Base-by-base conservation (phyloP, 2,113 vertebrate genomes). In the Chaetodon auriga region DNA sequence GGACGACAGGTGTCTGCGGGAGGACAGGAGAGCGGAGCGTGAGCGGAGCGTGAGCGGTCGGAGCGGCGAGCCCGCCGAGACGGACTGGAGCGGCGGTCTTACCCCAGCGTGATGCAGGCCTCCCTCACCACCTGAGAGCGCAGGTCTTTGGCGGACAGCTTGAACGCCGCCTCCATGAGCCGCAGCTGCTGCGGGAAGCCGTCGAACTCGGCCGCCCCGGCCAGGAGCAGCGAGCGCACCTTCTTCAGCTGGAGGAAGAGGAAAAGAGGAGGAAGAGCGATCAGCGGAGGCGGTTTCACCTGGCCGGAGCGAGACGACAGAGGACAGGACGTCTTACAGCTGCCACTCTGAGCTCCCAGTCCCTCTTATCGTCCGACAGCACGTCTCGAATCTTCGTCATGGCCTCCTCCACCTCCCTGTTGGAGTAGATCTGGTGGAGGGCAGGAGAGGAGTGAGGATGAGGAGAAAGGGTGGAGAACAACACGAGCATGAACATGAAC, bases 51-150 rank as follows among this genome's bases (percentile, higher is more conserved):
- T 30, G 30, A 30, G 30, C 30, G 30, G 30, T 30, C 30, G 2
- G 30, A 30, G 30, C 30, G 30, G 30, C 30, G 30, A 30, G 30
- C 30, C 30, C 30, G 30, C 30, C 3, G 30, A 30, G 2, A 30
- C 30, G 30, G 30, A 30, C 30, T 3, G 30, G 30, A 30, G 30
- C 30, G 30, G 30, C 25, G 15, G 21, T 25, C 97, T 95, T 90
- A 99, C 98, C 97, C 97, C 72, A 99, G 96, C 51, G 98, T 99
- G 90, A 99, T 97, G 93, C 98, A 99, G 19, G 97, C 97, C 94
- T 99, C 98, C 21, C 98, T 91, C 49, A 99, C 98, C 93, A 99
- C 98, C 90, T 99, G 98, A 19, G 98, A 99, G 71, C 98, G 93
- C 36, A 99, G 96, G 89, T 99, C 98, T 90, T 98, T 99, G 71